These are phyloP conservation scores for Propithecus coquereli DNA, from an alignment of 2,113 vertebrate species.

Conservation along the genomic window DNA sequence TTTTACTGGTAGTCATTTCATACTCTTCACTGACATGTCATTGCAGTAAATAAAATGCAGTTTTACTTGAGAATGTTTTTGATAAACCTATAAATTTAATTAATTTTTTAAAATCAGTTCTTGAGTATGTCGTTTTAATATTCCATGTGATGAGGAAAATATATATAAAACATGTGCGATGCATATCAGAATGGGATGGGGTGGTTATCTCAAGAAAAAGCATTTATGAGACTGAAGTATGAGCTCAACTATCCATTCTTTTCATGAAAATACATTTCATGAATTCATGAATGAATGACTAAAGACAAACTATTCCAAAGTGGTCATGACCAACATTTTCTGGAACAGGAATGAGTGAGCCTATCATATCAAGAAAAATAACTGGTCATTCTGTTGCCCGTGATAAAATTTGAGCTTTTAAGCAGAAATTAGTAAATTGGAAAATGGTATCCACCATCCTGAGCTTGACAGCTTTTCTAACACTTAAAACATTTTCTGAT, in stretches of 20 bases:
- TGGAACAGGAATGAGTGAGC: neutral
- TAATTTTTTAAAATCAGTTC: neutral
- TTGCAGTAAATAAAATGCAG: neutral
- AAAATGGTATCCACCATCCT: neutral
- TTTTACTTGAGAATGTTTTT: neutral
- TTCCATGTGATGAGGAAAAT: neutral
- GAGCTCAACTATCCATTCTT: neutral
- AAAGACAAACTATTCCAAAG: constrained; percentile 21
- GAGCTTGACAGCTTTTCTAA: neutral
- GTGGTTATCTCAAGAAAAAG: neutral
- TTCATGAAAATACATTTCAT: neutral
- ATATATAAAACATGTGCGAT: neutral
- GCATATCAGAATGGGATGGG: neutral
- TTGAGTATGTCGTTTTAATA: neutral
- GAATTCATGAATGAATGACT: neutral
- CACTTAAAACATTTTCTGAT: neutral
- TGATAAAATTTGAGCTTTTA: constrained; percentile 35
- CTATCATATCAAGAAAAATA: constrained; percentile 5
- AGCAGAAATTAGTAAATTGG: constrained; percentile 15
- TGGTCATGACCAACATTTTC: neutral
- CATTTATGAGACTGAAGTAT: neutral
- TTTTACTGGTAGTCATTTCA: neutral
- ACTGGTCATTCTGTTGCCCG: neutral
- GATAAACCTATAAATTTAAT: neutral
- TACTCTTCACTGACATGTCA: neutral